Base-by-base conservation (phyloP, 2,113 vertebrate species). In the Nothocercus nigrocapillus region DNA sequence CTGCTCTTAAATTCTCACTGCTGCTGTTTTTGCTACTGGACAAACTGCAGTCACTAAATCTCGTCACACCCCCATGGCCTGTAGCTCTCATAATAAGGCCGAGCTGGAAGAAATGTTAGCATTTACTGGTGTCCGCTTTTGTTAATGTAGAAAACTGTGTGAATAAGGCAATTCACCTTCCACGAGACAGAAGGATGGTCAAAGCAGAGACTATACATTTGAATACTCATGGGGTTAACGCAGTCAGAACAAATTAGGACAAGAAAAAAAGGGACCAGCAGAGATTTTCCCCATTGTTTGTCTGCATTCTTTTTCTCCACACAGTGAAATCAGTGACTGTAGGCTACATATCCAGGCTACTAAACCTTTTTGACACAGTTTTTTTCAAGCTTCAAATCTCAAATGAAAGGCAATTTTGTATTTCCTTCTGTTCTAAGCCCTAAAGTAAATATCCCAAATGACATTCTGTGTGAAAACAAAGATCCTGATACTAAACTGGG, bases 381-480 rank as follows among this genome's bases (percentile, higher is more conserved):
- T 75, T 85, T 83, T 87, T 78, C 82, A 83, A 70, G 59, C 70
- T 90, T 89, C n/a, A 92, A 85, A 90, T 92, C 59, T 75, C 93
- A 83, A 91, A 78, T 56, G 88, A 85, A 91, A 89, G 38, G 13
- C 16, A 87, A 19, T 34, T 9, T 81, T 78, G 42, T 84, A 42
- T 82, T 73, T 76, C 21, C 22, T 74, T 89, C 72, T 82, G 36
- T 27, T 28, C 56, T 80, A 90, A 94, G 47, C 49, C 62, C 64
- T 84, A 66, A 56, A 68, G 22, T 85, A 83, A 89, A 59, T 20
- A 88, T 32, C 21, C 22, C 28, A 59, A 38, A 32, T 72, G 72
- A 49, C 22, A 81, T 91, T 88, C 32, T 81, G 12, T 18, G 22
- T 51, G 28, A 72, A 85, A 93, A 81, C 21, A 88, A 82, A 79